Conservation (phyloP, 1,140 invertebrate genomes). For the Halictus rubicundus region DNA sequence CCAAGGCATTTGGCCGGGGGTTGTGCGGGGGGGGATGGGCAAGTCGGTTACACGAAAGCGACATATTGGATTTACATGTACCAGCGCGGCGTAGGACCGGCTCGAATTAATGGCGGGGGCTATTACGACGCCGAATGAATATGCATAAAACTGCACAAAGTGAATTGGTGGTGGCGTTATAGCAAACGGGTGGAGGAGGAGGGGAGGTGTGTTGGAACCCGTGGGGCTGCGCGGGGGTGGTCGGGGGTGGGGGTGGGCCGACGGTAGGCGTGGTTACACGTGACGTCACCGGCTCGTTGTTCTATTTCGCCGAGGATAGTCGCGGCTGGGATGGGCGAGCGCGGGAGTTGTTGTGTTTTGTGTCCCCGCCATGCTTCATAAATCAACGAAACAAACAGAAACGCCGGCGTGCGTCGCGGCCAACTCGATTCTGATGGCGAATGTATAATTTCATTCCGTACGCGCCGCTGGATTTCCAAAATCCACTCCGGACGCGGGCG, state of each 20-base stretch:
- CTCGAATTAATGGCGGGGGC: conserved; percentile 68
- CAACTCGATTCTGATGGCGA: conserved; percentile 68
- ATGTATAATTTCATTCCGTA: conserved; percentile 69
- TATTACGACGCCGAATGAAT: conserved; percentile 71
- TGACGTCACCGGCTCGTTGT: conserved; percentile 73
- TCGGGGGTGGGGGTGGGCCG: conserved; percentile 34
- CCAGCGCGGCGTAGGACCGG: conserved; percentile 43
- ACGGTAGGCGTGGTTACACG: conserved; percentile 73
- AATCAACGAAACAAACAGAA: conserved; percentile 79
- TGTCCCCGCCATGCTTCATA: conserved; percentile 77
- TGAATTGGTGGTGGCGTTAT: conserved; percentile 69
- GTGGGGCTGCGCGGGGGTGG: conserved; percentile 6
- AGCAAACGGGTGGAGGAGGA: conserved; percentile 29
- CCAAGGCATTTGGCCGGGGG: neutral
- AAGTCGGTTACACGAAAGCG: conserved; percentile 61
- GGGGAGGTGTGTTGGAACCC: conserved; percentile 10
- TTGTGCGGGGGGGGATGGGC: neutral
- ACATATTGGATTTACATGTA: conserved; percentile 70
- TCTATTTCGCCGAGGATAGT: conserved; percentile 71
- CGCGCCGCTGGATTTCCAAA: conserved; percentile 39
- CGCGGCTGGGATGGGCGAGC: conserved; percentile 45
- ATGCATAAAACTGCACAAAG: conserved; percentile 75
- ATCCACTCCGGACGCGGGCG: conserved; percentile 1
- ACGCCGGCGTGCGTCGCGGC: conserved; percentile 70
- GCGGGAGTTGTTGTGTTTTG: conserved; percentile 73